These are phyloP conservation scores for Nomia melanderi DNA, from an alignment of 1,140 invertebrate species.

Conservation along the genomic window DNA sequence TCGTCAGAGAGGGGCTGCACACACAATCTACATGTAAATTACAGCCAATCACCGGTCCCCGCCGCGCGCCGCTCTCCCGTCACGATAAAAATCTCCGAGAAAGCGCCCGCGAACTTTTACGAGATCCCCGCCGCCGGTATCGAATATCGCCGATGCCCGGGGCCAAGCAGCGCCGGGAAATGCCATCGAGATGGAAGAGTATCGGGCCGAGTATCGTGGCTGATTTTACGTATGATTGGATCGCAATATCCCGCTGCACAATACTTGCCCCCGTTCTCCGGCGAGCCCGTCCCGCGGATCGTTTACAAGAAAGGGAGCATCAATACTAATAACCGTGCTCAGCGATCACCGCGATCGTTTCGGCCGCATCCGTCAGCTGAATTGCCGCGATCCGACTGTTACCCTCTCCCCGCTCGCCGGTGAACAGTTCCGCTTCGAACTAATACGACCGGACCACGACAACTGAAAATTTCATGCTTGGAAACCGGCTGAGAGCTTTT, in stretches of 20 bases:
- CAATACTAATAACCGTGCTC: slow-evolving; percentile 36
- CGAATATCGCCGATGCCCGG: slow-evolving; percentile 19
- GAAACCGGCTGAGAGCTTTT: background rate
- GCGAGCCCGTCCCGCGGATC: background rate
- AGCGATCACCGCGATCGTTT: slow-evolving; percentile 11
- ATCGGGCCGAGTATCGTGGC: slow-evolving; percentile 23
- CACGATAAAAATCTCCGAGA: slow-evolving; percentile 30
- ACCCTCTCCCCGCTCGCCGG: background rate
- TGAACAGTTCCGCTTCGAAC: background rate
- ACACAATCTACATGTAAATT: slow-evolving; percentile 50
- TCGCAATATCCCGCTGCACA: slow-evolving; percentile 45
- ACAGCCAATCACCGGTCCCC: slow-evolving; percentile 33
- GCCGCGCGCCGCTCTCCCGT: slow-evolving; percentile 19
- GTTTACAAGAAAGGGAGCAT: slow-evolving; percentile 21
- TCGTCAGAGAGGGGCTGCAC: slow-evolving; percentile 16
- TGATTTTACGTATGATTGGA: slow-evolving; percentile 54
- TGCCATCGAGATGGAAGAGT: slow-evolving; percentile 29
- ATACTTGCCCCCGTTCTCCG: background rate
- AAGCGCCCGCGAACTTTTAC: slow-evolving; percentile 9
- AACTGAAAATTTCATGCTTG: background rate
- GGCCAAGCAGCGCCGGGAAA: background rate
- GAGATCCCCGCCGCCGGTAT: background rate
- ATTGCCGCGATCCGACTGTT: background rate
- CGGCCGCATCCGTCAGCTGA: slow-evolving; percentile 14
- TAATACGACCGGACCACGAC: background rate